These are phyloP conservation scores for Sphaeramia orbicularis DNA, from an alignment of 2,797 vertebrate species.

Conservation along the genomic window DNA sequence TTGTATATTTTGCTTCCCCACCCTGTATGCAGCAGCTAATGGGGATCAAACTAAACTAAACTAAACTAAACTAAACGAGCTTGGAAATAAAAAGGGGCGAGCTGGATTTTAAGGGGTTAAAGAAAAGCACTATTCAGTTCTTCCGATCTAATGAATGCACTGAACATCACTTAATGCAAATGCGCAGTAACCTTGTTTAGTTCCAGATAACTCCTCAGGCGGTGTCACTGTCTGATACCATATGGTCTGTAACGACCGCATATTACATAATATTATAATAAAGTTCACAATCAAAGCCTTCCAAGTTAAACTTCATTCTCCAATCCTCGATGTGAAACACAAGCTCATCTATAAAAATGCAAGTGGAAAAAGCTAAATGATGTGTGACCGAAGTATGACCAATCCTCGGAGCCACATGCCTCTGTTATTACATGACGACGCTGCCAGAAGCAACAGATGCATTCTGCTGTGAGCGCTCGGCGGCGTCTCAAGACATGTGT, in stretches of 20 bases:
- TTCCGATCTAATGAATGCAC: too few species aligned
- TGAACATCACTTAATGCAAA: too few species aligned
- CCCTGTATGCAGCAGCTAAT: too few species aligned
- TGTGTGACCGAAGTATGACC: conserved; percentile 1
- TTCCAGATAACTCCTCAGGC: too few species aligned
- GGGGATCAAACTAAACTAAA: too few species aligned
- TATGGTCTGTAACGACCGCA: background rate
- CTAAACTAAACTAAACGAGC: too few species aligned
- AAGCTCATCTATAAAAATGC: background rate
- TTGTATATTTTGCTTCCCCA: too few species aligned
- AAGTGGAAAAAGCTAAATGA: conserved; percentile 13
- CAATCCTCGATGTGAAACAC: background rate
- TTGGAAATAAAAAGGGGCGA: too few species aligned
- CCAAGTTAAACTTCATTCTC: background rate
- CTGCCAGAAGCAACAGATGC: conserved; percentile 39
- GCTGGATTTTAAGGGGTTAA: too few species aligned
- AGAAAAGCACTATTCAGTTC: too few species aligned
- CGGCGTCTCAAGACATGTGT: conserved; percentile 2
- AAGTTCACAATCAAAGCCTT: background rate
- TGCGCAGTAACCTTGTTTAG: background rate
- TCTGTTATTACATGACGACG: conserved; percentile 13
- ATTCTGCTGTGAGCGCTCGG: background rate
- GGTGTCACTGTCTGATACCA: background rate
- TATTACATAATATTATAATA: background rate
- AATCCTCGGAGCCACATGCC: background rate